phyloP scores from a whole-genome alignment of 2,113 vertebrate species.

The Phrynosoma blainvillii region DNA sequence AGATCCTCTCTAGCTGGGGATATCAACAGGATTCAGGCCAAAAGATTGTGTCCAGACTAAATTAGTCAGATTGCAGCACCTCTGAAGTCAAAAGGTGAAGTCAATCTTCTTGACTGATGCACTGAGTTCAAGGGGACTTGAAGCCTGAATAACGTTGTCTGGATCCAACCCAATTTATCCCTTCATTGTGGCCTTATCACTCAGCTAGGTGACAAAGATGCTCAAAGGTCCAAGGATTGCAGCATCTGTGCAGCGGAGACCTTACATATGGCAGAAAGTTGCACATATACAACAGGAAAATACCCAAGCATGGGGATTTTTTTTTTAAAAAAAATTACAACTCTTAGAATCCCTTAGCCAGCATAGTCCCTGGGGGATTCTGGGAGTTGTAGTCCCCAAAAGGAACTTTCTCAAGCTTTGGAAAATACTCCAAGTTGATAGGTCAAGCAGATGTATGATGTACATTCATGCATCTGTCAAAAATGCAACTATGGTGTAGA shows the following conservation, averaged over 20 bases:
- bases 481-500: background rate
- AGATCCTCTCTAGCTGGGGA: too few relatives aligned
- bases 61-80: background rate
- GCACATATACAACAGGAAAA: background rate
- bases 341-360: background rate
- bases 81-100: background rate
- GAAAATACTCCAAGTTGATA: background rate
- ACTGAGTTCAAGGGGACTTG: background rate
- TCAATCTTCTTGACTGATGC: background rate
- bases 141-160: background rate
- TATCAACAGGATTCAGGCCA: background rate
- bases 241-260: background rate
- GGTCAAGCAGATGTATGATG: background rate
- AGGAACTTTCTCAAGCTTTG: background rate
- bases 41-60: background rate
- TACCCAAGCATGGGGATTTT: background rate
- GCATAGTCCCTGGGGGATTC: background rate
- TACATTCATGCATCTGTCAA: background rate
- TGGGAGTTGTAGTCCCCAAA: background rate
- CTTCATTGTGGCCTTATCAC: background rate
- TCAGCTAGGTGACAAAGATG: constrained; percentile 13
- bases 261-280: background rate
- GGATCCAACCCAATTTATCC: background rate
- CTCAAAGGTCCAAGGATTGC: background rate
- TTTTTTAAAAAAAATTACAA: background rate